Evolutionary conservation across 23 tunicate species (phyloP).

Genomic region (Styela clava): DNA sequence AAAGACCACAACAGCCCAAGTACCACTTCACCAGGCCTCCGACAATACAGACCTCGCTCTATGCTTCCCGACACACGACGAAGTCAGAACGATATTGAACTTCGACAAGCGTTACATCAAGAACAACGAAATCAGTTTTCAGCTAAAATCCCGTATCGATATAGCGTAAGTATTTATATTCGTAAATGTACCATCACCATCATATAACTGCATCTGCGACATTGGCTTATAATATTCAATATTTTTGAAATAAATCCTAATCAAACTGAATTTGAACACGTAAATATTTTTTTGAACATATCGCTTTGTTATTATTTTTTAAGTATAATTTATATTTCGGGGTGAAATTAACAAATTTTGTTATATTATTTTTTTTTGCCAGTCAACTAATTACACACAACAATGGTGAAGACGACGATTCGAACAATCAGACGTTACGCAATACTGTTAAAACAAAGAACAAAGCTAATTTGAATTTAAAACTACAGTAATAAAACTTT

Average conservation of each 20-base stretch:
- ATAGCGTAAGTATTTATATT: neutral
- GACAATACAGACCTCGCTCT: neutral
- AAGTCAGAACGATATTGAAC: neutral
- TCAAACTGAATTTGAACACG: too few species aligned
- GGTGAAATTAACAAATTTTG: neutral
- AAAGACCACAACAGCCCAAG: too few species aligned
- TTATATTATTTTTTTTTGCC: neutral
- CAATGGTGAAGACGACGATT: slow-evolving; percentile 8
- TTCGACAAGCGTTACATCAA: neutral
- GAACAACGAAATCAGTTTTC: neutral
- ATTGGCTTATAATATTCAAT: too few species aligned
- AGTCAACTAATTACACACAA: neutral
- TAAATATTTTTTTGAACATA: too few species aligned
- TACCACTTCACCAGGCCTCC: neutral
- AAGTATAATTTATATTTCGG: neutral
- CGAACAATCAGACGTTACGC: too few species aligned
- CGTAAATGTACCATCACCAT: neutral
- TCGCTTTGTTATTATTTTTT: too few species aligned
- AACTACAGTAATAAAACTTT: too few species aligned
- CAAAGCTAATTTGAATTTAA: too few species aligned
- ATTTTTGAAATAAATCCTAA: too few species aligned
- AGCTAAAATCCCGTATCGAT: neutral
- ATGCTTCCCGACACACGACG: slow-evolving; percentile 1
- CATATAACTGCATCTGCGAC: neutral
- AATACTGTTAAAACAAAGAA: too few species aligned